These are phyloP conservation scores for Sebastes nivosus DNA, from an alignment of 2,797 vertebrate species.

Conservation along the genomic window DNA sequence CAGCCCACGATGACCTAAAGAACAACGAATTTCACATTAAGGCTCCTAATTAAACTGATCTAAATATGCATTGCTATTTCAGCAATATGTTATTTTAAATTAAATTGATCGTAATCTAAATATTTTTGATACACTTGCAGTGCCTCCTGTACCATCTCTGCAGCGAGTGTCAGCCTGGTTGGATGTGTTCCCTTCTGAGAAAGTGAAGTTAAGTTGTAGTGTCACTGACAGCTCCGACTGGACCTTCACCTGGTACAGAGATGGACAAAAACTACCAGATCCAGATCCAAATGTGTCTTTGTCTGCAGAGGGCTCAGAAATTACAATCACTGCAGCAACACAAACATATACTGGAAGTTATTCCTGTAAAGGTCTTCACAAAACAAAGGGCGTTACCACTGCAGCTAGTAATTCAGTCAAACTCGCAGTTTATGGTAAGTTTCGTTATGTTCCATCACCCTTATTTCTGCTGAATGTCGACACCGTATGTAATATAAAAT, in stretches of 20 bases:
- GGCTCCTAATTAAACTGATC: background rate
- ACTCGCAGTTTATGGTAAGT: constrained; percentile 52
- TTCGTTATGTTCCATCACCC: background rate
- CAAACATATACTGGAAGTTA: constrained; percentile 20
- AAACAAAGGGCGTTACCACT: background rate
- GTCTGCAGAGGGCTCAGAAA: background rate
- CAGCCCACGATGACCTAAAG: background rate
- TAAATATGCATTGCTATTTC: background rate
- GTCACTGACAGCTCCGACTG: constrained; percentile 33
- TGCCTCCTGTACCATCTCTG: constrained; percentile 34
- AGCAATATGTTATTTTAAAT: background rate
- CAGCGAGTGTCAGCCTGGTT: background rate
- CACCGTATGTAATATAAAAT: background rate
- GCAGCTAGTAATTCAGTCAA: accelerated
- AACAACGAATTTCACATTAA: background rate
- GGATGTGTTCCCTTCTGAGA: constrained; percentile 64
- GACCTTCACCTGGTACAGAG: constrained; percentile 55
- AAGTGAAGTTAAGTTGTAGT: constrained; percentile 48
- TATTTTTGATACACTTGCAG: constrained; percentile 36
- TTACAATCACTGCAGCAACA: constrained; percentile 29
- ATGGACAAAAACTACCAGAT: accelerated
- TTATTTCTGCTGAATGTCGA: background rate
- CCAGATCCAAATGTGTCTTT: background rate
- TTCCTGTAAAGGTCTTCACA: constrained; percentile 54
- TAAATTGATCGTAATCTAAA: background rate